Evolutionary conservation across 2,797 vertebrate genomes (phyloP).

Genomic region (Bradypodion ventrale): DNA sequence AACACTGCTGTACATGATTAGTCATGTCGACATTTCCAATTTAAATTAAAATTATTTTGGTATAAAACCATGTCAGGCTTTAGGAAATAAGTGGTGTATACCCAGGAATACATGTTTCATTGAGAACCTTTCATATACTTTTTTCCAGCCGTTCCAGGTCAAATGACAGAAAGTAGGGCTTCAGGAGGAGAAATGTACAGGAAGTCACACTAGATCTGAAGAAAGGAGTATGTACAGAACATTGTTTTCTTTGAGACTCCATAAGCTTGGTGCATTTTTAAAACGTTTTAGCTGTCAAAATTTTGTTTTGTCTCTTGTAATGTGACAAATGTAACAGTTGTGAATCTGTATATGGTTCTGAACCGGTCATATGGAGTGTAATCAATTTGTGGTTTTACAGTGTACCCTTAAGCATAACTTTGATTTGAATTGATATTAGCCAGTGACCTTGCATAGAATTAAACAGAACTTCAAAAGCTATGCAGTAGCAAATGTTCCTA

Average conservation of each 20-base stretch:
- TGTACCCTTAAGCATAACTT: conserved; percentile 69
- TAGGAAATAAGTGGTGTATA: neutral
- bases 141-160: conserved; percentile 88
- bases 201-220: conserved; percentile 71
- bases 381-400: conserved; percentile 70
- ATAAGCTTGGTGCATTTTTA: conserved; percentile 83
- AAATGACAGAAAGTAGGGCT: conserved; percentile 88
- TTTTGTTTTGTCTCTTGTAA: conserved; percentile 77
- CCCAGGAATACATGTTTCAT: neutral
- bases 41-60: neutral
- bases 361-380: conserved; percentile 74
- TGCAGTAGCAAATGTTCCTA: conserved; percentile 32
- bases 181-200: conserved; percentile 79
- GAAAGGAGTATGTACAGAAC: conserved; percentile 80
- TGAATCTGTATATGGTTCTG: conserved; percentile 79
- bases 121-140: neutral
- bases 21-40: neutral
- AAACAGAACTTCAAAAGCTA: conserved; percentile 37
- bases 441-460: conserved; percentile 44
- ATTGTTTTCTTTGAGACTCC: conserved; percentile 81
- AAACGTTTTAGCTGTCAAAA: conserved; percentile 79
- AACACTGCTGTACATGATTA: no score
- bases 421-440: conserved; percentile 46
- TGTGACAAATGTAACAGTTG: conserved; percentile 76
- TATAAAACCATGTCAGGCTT: neutral